Percentiles rank a stretch among this genome's conserved stretches.
phyloP scores from a whole-genome alignment of 2,113 vertebrate species.

The Heteronetta atricapilla region DNA sequence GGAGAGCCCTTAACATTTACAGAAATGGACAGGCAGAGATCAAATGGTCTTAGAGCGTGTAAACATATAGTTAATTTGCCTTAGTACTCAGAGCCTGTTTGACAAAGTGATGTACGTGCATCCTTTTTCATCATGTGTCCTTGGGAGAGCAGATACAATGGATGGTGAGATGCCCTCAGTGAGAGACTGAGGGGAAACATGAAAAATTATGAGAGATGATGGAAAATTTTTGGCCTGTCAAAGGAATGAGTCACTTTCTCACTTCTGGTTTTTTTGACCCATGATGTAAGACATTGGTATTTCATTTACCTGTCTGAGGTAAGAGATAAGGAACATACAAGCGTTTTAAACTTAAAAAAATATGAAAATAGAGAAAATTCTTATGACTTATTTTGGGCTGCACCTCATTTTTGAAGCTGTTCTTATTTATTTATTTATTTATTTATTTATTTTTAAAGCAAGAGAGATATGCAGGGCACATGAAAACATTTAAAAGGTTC shows the following conservation, averaged over 20 bases:
- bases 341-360: background rate
- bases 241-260: background rate
- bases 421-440: background rate
- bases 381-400: background rate
- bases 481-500: constrained; percentile 39
- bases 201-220: background rate
- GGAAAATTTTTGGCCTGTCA: background rate
- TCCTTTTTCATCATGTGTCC: background rate
- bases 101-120: background rate
- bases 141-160: background rate
- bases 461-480: constrained; percentile 1
- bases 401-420: constrained; percentile 29
- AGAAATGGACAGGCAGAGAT: background rate
- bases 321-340: background rate
- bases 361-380: background rate
- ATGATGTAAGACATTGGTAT: background rate
- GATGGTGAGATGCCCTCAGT: background rate
- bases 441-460: background rate
- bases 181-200: background rate
- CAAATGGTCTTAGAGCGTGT: background rate
- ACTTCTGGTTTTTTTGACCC: background rate
- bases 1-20: background rate
- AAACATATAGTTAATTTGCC: background rate
- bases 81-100: background rate
- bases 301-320: background rate